Base-by-base conservation (phyloP, 1,140 invertebrate species). In the Magallana gigas region DNA sequence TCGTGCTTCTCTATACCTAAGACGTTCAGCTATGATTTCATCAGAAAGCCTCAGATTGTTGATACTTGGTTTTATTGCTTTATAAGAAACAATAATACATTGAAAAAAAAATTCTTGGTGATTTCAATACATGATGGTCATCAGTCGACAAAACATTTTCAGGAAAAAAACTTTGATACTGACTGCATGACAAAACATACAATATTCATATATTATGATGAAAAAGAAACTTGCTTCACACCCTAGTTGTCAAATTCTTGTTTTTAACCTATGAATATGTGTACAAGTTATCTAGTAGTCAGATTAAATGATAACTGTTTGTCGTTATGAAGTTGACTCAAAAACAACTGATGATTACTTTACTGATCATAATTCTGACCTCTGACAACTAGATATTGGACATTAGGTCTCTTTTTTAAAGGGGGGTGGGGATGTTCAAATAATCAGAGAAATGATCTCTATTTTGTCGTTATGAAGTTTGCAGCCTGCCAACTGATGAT, bases 391-490 rank as follows among this genome's bases (percentile, higher is more conserved):
- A 48, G 36, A 48, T 48, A 48, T 48, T 1, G 36, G 36, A 48
- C 36, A 5, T 48, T 48, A 48, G 36, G 36, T 48, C 36, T 48
- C 36, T 48, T 3, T 48, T 48, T 48, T 48, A 48, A 48, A 48
- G 36, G 5, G 36, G 36, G 36, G 36, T 1, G 36, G 36, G 36
- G 36, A 48, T 4, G 36, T 1, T 5, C 68, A 76, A 12, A 48
- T 76, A 76, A 76, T 76, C 68, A 12, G 12, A 36, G 5, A 76
- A 29, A 76, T 76, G 68, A 76, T 76, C 18, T 76, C 36, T 36
- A 9, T 76, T 76, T 29, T 76, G 68, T 76, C 68, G 68, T 76
- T 12, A 76, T 76, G 68, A 76, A 76, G 68, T 36, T 76, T 29
- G 36, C 29, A 4, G 2, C 3, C 9, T 48, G 68, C 36, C 68